These are phyloP conservation scores for Nebria ingens DNA, from an alignment of 1,140 invertebrate species.

Conservation along the genomic window DNA sequence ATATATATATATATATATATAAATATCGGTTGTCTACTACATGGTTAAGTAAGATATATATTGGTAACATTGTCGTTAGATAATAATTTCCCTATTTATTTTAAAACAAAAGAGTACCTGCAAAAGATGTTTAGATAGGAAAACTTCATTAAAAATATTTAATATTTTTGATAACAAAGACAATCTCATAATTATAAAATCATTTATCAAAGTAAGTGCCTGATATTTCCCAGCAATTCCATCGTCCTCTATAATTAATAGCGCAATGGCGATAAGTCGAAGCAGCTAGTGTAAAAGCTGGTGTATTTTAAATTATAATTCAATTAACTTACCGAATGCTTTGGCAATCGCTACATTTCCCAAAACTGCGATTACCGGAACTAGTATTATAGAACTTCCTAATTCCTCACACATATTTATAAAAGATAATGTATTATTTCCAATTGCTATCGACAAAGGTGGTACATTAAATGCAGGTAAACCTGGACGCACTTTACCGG, in stretches of 20 bases:
- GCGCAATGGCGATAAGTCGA: too few species aligned
- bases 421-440: conserved; percentile 38
- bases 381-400: conserved; percentile 61
- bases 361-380: conserved; percentile 72
- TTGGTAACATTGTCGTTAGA: too few species aligned
- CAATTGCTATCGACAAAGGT: conserved; percentile 45
- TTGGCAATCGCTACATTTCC: conserved; percentile 82
- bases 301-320: neutral
- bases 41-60: too few species aligned
- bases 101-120: too few species aligned
- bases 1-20: too few species aligned
- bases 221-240: neutral
- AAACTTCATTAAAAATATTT: conserved; percentile 11
- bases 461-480: conserved; percentile 48
- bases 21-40: too few species aligned
- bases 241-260: too few species aligned
- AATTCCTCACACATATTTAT: conserved; percentile 45
- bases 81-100: too few species aligned
- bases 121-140: too few species aligned
- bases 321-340: conserved; percentile 55
- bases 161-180: neutral
- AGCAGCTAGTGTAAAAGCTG: too few species aligned
- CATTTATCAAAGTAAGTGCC: neutral
- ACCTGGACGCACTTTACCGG: conserved; percentile 50
- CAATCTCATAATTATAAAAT: too few species aligned